phyloP scores from a whole-genome alignment of 1,140 invertebrate species.

The Mizuhopecten yessoensis region DNA sequence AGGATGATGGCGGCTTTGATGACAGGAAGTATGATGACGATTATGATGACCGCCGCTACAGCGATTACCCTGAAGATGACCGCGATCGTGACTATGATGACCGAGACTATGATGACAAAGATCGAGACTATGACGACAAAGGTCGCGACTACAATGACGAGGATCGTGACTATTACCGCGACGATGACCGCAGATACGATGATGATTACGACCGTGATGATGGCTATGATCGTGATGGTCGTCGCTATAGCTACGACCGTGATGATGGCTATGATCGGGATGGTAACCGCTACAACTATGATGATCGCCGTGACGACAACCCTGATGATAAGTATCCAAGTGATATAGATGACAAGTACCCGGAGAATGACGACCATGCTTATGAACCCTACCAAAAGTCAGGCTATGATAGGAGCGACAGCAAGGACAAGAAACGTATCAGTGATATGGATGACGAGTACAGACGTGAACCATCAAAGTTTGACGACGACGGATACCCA shows the following conservation, averaged over 20 bases:
- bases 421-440: constrained; percentile 56
- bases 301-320: background rate
- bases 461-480: constrained; percentile 56
- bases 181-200: constrained; percentile 49
- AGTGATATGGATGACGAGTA: constrained; percentile 51
- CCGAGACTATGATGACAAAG: constrained; percentile 52
- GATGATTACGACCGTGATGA: constrained; percentile 47
- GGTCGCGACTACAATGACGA: constrained; percentile 47
- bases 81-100: constrained; percentile 50
- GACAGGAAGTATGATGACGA: constrained; percentile 47
- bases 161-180: constrained; percentile 43
- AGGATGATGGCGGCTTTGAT: constrained; percentile 18
- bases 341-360: constrained; percentile 23
- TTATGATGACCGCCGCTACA: constrained; percentile 43
- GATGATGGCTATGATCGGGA: constrained; percentile 55
- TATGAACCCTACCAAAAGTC: constrained; percentile 48
- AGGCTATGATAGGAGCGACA: constrained; percentile 56
- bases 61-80: constrained; percentile 43
- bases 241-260: constrained; percentile 46
- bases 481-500: constrained; percentile 61
- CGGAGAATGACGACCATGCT: constrained; percentile 40
- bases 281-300: constrained; percentile 41
- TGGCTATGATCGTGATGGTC: constrained; percentile 33
- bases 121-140: constrained; percentile 47
- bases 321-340: background rate